Percentiles rank a stretch among this genome's conserved stretches.
Conservation (phyloP, 2,888 invertebrate genomes). For the Nomada lathburiana region DNA sequence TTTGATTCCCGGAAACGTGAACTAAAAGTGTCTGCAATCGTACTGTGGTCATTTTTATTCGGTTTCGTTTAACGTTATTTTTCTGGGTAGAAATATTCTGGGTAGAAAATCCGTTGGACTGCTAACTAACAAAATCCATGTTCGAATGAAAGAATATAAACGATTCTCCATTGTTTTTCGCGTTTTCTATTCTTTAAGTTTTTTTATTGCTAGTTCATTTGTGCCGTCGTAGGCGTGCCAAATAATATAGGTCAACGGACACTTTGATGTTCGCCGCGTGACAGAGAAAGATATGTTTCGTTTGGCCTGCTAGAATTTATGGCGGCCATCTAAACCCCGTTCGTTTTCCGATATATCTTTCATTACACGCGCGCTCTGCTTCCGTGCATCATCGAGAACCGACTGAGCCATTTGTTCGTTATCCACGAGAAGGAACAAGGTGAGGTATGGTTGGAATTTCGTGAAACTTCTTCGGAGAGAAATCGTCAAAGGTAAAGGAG, state of each 20-base stretch:
- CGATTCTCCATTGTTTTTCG: neutral
- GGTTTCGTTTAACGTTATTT: no score
- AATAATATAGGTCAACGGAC: slow-evolving; percentile 15
- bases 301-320: slow-evolving; percentile 22
- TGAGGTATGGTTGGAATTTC: neutral
- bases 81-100: no score
- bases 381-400: slow-evolving; percentile 3
- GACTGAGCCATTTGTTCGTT: neutral
- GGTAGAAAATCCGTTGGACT: no score
- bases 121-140: no score
- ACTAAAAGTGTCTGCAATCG: no score
- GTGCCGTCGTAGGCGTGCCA: neutral
- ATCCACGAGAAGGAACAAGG: neutral
- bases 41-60: no score
- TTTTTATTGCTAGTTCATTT: neutral
- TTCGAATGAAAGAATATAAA: no score
- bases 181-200: neutral
- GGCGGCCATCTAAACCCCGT: slow-evolving; percentile 9
- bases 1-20: no score
- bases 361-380: slow-evolving; percentile 1
- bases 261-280: slow-evolving; percentile 24
- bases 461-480: neutral
- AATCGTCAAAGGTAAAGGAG: neutral
- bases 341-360: slow-evolving; percentile 27
- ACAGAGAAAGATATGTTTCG: slow-evolving; percentile 7